Conservation (phyloP, 2,113 vertebrate species). For the Solea senegalensis region DNA sequence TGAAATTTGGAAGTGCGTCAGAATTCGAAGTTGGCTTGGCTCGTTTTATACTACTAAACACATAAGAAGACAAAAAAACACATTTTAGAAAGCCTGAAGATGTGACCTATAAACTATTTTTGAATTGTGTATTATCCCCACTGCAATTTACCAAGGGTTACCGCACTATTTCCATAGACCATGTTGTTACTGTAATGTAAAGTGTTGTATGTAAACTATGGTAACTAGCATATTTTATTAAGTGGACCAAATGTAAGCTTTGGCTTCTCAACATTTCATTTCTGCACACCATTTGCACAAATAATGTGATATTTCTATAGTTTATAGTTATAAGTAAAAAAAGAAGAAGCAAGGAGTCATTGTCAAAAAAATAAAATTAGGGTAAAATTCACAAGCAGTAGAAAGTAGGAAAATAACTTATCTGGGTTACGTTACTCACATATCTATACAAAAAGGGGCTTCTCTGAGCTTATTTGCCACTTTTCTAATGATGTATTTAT, state of each 20-base stretch:
- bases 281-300: neutral
- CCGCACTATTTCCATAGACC: no score
- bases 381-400: neutral
- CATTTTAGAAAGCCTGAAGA: no score
- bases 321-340: neutral
- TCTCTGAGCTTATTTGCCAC: conserved; percentile 37
- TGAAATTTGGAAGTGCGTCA: no score
- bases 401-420: conserved; percentile 8
- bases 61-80: no score
- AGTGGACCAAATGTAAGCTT: conserved; percentile 1
- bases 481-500: conserved; percentile 29
- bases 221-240: neutral
- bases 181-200: no score
- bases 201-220: no score
- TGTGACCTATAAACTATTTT: no score
- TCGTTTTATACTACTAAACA: no score
- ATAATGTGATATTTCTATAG: no score
- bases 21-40: no score
- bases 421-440: conserved; percentile 59
- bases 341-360: neutral
- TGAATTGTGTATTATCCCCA: no score
- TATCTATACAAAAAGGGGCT: conserved; percentile 50
- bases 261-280: neutral
- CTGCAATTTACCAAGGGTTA: no score
- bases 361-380: conserved; percentile 5